phyloP scores from a whole-genome alignment of 2,797 vertebrate species.

The Micromesistius poutassou region DNA sequence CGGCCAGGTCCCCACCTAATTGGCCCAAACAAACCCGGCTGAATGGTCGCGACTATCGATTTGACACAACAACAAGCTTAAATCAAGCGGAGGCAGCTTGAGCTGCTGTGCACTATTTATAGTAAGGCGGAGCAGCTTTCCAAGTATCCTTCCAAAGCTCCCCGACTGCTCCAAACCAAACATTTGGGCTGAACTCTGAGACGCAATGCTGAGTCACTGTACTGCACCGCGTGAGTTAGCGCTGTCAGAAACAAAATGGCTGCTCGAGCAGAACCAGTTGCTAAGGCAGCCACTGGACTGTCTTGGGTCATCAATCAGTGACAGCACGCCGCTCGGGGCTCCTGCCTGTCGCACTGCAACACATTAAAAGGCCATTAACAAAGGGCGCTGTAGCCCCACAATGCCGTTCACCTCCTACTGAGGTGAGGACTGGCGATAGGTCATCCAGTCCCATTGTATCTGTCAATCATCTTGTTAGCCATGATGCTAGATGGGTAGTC shows the following conservation, averaged over 20 bases:
- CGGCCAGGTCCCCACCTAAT: no score
- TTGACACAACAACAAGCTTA: constrained; percentile 27
- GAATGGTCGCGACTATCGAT: constrained; percentile 48
- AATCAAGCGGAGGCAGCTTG: constrained; percentile 41
- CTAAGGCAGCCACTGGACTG: constrained; percentile 42
- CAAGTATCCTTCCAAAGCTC: no score
- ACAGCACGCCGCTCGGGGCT: constrained; percentile 26
- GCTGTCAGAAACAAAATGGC: constrained; percentile 36
- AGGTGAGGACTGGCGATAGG: background rate
- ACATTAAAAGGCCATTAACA: constrained; percentile 60
- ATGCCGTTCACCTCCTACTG: constrained; percentile 47
- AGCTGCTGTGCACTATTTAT: no score
- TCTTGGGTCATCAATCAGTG: constrained; percentile 61
- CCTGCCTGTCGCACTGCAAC: constrained; percentile 40
- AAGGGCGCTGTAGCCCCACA: constrained; percentile 64
- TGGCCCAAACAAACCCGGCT: constrained; percentile 3
- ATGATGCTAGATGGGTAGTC: no score
- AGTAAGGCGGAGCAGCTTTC: no score
- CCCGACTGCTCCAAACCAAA: no score
- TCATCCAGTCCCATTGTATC: no score
- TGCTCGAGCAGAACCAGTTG: constrained; percentile 50
- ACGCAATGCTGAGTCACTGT: constrained; percentile 47
- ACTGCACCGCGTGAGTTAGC: constrained; percentile 31
- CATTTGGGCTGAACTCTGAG: no score
- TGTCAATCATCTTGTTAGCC: no score